Percentiles rank a stretch among this genome's conserved stretches.
phyloP scores from a whole-genome alignment of 2,113 vertebrate genomes.

The Ophthalmolycus amberensis region DNA sequence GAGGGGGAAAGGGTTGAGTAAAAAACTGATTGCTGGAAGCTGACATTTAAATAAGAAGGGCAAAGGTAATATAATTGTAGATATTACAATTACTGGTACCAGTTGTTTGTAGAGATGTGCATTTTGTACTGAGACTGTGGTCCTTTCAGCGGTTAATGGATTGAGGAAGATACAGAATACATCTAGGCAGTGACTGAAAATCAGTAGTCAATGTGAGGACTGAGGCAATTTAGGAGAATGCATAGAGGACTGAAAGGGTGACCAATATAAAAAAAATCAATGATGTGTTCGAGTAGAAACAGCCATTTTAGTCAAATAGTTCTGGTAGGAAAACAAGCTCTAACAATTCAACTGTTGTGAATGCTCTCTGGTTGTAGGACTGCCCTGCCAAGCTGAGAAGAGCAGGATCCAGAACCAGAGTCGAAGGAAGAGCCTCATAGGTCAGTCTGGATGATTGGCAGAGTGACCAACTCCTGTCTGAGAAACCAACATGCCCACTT shows the following conservation, averaged over 20 bases:
- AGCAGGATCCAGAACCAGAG: conserved; percentile 94
- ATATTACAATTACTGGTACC: background rate
- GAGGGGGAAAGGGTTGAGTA: background rate
- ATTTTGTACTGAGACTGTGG: background rate
- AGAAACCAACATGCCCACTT: conserved; percentile 3
- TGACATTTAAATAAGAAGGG: background rate
- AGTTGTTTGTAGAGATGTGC: background rate
- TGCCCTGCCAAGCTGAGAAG: conserved; percentile 96
- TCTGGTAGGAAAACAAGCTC: background rate
- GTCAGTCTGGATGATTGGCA: conserved; percentile 81
- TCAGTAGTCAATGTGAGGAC: background rate
- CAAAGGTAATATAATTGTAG: background rate
- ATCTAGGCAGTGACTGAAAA: conserved; percentile 13
- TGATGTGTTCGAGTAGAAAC: background rate
- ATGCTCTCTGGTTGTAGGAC: conserved; percentile 82
- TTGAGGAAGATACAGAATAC: background rate
- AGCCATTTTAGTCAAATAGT: background rate
- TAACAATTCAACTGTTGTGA: conserved; percentile 17
- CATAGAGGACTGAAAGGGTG: conserved; percentile 2
- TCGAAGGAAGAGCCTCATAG: conserved; percentile 92
- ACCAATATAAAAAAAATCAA: conserved; percentile 12
- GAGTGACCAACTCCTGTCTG: background rate
- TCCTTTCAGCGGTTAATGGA: background rate
- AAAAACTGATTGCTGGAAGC: background rate
- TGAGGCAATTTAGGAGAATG: background rate